Percentiles rank a stretch among this genome's conserved stretches.
Evolutionary conservation across 2,888 invertebrate species (phyloP).

Genomic region (Myathropa florea): DNA sequence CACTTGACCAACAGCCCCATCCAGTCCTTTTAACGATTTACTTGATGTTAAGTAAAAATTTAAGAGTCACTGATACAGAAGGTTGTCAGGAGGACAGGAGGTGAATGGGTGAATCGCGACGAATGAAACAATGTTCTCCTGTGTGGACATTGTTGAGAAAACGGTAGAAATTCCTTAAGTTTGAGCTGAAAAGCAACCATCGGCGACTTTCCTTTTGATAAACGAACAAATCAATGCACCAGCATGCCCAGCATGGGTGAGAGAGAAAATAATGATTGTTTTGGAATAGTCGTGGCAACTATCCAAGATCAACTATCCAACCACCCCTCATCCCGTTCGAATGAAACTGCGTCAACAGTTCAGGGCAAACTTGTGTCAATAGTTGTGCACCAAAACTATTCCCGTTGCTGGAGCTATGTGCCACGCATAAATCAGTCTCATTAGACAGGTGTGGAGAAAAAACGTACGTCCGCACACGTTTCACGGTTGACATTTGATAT

Average conservation of each 20-base stretch:
- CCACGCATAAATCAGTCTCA: not conserved
- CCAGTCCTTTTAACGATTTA: too few relatives aligned
- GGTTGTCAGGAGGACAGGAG: too few relatives aligned
- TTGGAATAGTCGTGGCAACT: not conserved
- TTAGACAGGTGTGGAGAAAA: not conserved
- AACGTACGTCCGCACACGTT: not conserved
- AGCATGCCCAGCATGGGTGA: too few relatives aligned
- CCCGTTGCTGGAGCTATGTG: not conserved
- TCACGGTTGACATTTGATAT: slow-evolving; percentile 20
- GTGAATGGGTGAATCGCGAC: too few relatives aligned
- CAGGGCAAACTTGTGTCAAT: not conserved
- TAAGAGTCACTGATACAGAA: too few relatives aligned
- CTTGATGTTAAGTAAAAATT: too few relatives aligned
- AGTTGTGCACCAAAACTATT: too few relatives aligned
- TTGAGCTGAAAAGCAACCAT: not conserved
- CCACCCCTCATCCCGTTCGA: not conserved
- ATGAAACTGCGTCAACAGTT: not conserved
- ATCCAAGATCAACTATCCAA: slow-evolving; percentile 8
- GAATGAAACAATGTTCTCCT: too few relatives aligned
- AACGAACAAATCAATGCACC: not conserved
- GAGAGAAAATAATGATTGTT: not conserved
- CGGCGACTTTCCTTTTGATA: too few relatives aligned
- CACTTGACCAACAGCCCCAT: too few relatives aligned
- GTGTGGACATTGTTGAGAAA: too few relatives aligned
- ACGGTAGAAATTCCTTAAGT: too few relatives aligned